These are phyloP conservation scores for Drosophila anomalata DNA, from an alignment of 2,888 invertebrate genomes.

Conservation along the genomic window DNA sequence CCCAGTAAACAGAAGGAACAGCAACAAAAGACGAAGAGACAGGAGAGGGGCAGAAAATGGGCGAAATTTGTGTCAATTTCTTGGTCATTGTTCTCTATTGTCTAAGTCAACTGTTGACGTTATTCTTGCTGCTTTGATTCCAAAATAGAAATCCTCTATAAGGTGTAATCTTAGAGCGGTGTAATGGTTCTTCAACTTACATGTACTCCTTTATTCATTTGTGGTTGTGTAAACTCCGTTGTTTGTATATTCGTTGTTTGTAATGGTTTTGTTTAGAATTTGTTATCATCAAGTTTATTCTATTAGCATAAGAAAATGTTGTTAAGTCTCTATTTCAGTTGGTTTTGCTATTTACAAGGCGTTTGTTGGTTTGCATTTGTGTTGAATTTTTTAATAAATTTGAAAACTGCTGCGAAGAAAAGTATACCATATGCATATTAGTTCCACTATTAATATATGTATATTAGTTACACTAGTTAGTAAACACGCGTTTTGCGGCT, in stretches of 20 bases:
- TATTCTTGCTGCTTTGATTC: neutral
- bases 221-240: slow-evolving; percentile 74
- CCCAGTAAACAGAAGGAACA: slow-evolving; percentile 47
- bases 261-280: slow-evolving; percentile 36
- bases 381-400: slow-evolving; percentile 28
- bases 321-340: slow-evolving; percentile 26
- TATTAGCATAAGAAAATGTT: slow-evolving; percentile 32
- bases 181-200: slow-evolving; percentile 55
- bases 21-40: slow-evolving; percentile 13
- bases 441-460: slow-evolving; percentile 1
- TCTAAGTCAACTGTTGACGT: slow-evolving; percentile 11
- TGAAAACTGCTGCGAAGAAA: slow-evolving; percentile 30
- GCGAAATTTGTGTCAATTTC: slow-evolving; percentile 37
- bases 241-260: slow-evolving; percentile 80
- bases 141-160: neutral
- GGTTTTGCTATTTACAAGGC: slow-evolving; percentile 55
- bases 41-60: neutral
- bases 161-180: neutral
- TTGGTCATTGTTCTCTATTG: slow-evolving; percentile 50
- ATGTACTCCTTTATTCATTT: slow-evolving; percentile 53
- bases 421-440: neutral
- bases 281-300: slow-evolving; percentile 6
- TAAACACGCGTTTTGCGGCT: slow-evolving; percentile 4
- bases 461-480: slow-evolving; percentile 2
- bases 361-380: slow-evolving; percentile 31